Evolutionary conservation across 2,888 invertebrate species (phyloP).

Genomic region (Stomorhina lunata): DNA sequence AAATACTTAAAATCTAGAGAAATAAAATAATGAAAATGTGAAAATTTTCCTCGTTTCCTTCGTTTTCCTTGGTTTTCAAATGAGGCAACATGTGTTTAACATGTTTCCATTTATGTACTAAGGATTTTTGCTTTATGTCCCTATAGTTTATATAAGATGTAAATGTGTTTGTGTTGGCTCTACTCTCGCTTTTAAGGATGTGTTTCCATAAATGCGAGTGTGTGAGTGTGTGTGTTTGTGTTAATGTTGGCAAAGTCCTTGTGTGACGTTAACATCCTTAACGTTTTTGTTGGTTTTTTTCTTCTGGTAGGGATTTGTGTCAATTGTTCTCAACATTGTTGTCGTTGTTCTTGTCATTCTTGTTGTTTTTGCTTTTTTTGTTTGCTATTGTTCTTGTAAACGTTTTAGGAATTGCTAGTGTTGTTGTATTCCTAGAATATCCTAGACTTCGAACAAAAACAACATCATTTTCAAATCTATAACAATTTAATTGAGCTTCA

Average conservation of each 20-base stretch:
- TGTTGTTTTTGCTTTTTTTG: background rate
- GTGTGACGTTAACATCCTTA: slow-evolving; percentile 55
- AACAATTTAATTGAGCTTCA: slow-evolving; percentile 65
- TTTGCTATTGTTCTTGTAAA: slow-evolving; percentile 28
- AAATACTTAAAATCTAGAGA: background rate
- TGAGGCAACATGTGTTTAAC: slow-evolving; percentile 74
- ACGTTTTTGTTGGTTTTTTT: slow-evolving; percentile 25
- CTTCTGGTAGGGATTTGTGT: slow-evolving; percentile 64
- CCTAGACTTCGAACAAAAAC: background rate
- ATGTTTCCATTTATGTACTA: slow-evolving; percentile 67
- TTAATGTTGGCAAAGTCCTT: slow-evolving; percentile 39
- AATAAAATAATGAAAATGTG: background rate
- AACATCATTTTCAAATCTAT: slow-evolving; percentile 51
- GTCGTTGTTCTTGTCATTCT: slow-evolving; percentile 18
- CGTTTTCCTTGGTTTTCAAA: slow-evolving; percentile 46
- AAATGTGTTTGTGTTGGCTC: slow-evolving; percentile 33
- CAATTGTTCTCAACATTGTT: slow-evolving; percentile 60
- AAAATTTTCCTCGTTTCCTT: too few species aligned
- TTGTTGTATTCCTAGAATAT: slow-evolving; percentile 5
- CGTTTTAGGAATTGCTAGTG: slow-evolving; percentile 45
- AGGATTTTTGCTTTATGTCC: slow-evolving; percentile 47
- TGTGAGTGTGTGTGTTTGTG: background rate
- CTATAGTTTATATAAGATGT: slow-evolving; percentile 27
- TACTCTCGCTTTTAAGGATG: too few species aligned
- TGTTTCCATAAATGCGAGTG: background rate